Conservation (phyloP, 1,140 invertebrate species). For the Caenorhabditis tropicalis region DNA sequence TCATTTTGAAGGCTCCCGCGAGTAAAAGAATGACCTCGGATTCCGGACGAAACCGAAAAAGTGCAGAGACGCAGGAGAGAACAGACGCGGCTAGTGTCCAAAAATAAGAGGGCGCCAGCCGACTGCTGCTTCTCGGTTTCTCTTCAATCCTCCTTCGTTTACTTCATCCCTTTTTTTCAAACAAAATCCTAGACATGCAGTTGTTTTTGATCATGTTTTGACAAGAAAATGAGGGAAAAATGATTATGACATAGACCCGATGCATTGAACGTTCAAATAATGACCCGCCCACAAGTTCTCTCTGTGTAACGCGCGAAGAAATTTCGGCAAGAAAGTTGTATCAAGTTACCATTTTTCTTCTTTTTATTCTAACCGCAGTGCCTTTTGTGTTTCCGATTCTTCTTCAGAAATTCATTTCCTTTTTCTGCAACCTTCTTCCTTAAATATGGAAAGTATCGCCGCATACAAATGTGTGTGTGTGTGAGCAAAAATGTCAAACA, state of each 20-base stretch:
- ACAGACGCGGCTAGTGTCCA: background rate
- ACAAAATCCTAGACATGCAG: background rate
- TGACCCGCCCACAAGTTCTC: too few species aligned
- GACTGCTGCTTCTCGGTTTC: background rate
- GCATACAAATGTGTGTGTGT: too few species aligned
- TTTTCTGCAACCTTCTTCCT: too few species aligned
- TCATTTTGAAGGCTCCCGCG: background rate
- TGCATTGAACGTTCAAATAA: too few species aligned
- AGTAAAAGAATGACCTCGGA: background rate
- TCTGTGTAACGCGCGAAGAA: too few species aligned
- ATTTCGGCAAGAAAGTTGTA: too few species aligned
- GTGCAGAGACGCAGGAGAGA: background rate
- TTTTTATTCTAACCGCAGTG: background rate
- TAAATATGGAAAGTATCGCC: too few species aligned
- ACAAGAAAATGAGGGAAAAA: background rate
- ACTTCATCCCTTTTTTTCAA: background rate
- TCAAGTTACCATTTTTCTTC: background rate
- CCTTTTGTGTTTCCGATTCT: too few species aligned
- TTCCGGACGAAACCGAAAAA: background rate
- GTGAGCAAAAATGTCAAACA: too few species aligned
- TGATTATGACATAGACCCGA: too few species aligned
- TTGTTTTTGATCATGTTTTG: background rate
- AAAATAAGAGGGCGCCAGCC: background rate
- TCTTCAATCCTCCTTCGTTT: background rate
- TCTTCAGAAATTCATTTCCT: too few species aligned